Evolutionary conservation across 2,888 invertebrate species (phyloP), one percentile per base, ranked within the genome.

Genomic region (Diplolepis rosae): DNA sequence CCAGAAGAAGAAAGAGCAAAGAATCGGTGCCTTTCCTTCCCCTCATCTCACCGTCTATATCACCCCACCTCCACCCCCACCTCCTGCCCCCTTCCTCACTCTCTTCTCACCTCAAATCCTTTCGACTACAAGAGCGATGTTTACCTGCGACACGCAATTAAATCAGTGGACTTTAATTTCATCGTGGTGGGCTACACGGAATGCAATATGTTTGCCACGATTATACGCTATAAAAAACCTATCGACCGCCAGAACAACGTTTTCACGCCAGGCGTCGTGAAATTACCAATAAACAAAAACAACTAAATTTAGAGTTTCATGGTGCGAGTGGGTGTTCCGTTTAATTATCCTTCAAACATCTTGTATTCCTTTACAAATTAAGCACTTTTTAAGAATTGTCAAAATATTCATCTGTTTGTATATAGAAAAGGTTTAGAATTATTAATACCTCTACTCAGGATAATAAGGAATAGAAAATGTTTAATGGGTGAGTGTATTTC

Each of bases 151-250:
- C 39, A 35, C n/a, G 6, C 18, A 61, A 35, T 39, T 22, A 24
- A 39, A 61, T 39, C 35, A 35, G 35, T 24, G 24, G 61, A 39
- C 61, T 61, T 61, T 39, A 24, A 61, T 35, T 61, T 39, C 18
- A 61, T 61, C 35, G n/a, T 39, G 61, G 11, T 39, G 22, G 13
- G n/a, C 24, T 24, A 5, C 11, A 61, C 5, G 32, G 22, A 30
- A 32, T 56, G 30, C 13, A 56, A 35, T 56, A 56, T 56, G 32
- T 35, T 54, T 54, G 24, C 52, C 15, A 28, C 52, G 52, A 45
- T 45, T 45, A 32, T 32, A 32, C 4, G 32, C 32, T 32, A 32
- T 50, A 27, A 32, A n/a, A n/a, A 54, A 54, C 30, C 54, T 32
- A 30, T 39, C 24, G 11, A 22, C 22, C 22, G 24, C 13, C 5